Base-by-base conservation (phyloP, 2,113 vertebrate genomes). In the Sorex fumeus region DNA sequence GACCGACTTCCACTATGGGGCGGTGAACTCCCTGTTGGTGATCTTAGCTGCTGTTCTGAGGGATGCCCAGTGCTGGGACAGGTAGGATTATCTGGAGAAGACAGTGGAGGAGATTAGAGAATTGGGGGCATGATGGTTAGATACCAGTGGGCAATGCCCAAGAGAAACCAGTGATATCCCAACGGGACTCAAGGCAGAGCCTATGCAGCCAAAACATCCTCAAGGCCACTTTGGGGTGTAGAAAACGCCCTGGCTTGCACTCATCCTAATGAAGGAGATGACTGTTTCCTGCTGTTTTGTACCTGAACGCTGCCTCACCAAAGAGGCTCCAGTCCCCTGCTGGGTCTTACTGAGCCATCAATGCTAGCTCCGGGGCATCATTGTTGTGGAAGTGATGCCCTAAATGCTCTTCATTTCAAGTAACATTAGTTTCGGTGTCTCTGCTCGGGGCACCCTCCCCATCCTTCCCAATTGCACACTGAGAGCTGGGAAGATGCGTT, bases 361-460 rank as follows among this genome's bases (percentile, higher is more conserved):
- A 1, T 47, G 21, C 76, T 84, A 7, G 77, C 76, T 69, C 27
- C 0, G 0, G 83, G 92, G 87, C 71, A 27, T 76, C 72, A 0
- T 21, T 28, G 60, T 8, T 28, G 66, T 11, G 15, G 25, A 32
- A 83, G 84, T 6, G 30, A 25, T 18, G 9, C 79, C 72, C 34
- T 87, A 71, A 74, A 88, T 40, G 91, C 5, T 79, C 67, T 82
- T 91, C 91, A 93, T 91, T 94, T 93, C 88, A 89, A 82, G 80
- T 93, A 71, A 91, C 80, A 75, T 89, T 86, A 67, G 87, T 36
- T 88, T 43, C 89, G 0, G 2, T 16, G 62, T 66, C 69, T 88
- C 89, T 81, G 45, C 60, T 1, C n/a, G 21, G 7, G 47, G 67
- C n/a, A 9, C 28, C 36, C 36, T 11, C 57, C 11, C 62, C 15